Percentiles rank a stretch among this genome's conserved stretches.
phyloP scores from a whole-genome alignment of 2,113 vertebrate species.

The Nicator chloris region DNA sequence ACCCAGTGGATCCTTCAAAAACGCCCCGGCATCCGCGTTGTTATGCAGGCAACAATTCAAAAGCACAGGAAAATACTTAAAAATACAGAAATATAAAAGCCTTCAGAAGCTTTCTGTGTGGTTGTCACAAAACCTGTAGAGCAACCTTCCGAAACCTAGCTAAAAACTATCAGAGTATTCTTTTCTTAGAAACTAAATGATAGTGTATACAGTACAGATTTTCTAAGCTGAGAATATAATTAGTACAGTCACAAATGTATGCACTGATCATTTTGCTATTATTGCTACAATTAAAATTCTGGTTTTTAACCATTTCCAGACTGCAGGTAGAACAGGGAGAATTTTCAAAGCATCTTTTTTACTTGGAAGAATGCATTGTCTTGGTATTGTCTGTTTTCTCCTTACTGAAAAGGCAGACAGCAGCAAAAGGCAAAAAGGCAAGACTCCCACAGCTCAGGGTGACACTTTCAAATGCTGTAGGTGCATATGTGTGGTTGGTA shows the following conservation, averaged over 20 bases:
- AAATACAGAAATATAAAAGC: neutral
- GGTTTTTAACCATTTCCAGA: neutral
- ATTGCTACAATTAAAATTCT: neutral
- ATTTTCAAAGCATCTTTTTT: neutral
- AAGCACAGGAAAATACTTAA: neutral
- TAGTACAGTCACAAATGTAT: neutral
- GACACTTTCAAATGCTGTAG: neutral
- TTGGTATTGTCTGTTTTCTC: neutral
- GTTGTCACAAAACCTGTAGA: neutral
- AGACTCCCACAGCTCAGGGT: neutral
- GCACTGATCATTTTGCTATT: neutral
- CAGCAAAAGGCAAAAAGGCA: neutral
- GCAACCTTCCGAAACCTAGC: neutral
- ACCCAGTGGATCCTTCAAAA: neutral
- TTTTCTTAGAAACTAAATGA: constrained; percentile 17
- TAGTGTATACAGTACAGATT: neutral
- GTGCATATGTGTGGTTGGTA: neutral
- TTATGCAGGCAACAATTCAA: neutral
- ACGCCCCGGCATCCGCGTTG: neutral
- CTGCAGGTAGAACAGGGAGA: neutral
- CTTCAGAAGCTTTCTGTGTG: neutral
- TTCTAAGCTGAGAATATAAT: neutral
- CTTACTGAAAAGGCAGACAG: neutral
- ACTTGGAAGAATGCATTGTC: neutral
- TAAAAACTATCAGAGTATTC: neutral